phyloP scores from a whole-genome alignment of 2,797 vertebrate genomes.

The Lophius americanus region DNA sequence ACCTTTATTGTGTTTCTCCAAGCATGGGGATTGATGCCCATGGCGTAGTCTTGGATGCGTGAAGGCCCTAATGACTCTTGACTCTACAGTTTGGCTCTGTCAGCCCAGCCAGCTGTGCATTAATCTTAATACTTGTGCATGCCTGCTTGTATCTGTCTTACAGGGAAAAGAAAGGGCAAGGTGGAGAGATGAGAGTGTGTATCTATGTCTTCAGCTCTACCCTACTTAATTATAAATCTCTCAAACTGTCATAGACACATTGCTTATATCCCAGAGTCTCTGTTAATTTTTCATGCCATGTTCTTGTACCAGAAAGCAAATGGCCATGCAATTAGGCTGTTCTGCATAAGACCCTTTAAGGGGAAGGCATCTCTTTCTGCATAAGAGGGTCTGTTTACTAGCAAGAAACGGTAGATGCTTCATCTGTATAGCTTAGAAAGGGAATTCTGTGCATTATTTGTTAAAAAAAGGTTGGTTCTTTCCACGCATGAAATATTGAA shows the following conservation, averaged over 20 bases:
- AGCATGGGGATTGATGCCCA: conserved; percentile 34
- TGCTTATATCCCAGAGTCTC: conserved; percentile 64
- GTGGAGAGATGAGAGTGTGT: conserved; percentile 25
- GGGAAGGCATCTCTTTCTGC: conserved; percentile 34
- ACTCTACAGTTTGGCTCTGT: conserved; percentile 66
- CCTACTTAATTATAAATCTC: conserved; percentile 81
- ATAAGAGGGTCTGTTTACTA: conserved; percentile 44
- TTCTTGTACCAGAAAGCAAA: conserved; percentile 55
- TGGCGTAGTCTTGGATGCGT: conserved; percentile 53
- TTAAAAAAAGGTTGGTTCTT: too few species aligned
- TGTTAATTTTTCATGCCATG: conserved; percentile 70
- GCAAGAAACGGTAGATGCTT: not conserved
- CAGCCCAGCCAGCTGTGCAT: conserved; percentile 58
- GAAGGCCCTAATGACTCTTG: conserved; percentile 69
- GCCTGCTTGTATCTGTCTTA: conserved; percentile 16
- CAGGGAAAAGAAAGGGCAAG: conserved; percentile 21
- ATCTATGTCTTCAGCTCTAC: conserved; percentile 68
- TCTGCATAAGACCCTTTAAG: conserved; percentile 39
- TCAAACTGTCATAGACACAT: conserved; percentile 69
- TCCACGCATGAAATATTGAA: too few species aligned
- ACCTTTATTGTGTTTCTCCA: conserved; percentile 57
- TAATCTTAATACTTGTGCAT: conserved; percentile 56
- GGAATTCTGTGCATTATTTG: not conserved
- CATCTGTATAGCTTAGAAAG: too few species aligned
- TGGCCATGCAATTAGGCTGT: conserved; percentile 58